phyloP scores from a whole-genome alignment of 2,888 invertebrate species.

The Drosophila silvestris region DNA sequence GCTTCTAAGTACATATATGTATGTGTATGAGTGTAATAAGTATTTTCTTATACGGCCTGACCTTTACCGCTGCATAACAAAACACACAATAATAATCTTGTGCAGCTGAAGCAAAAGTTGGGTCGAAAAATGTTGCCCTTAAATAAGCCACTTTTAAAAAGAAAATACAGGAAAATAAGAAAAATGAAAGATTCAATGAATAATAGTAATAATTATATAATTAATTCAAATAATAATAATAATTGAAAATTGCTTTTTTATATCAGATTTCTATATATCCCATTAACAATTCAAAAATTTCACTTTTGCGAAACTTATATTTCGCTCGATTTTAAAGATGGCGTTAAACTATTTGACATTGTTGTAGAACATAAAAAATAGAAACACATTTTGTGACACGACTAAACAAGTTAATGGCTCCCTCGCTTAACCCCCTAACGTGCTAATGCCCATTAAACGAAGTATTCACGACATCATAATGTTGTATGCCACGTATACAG shows the following conservation, averaged over 20 bases:
- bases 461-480: conserved; percentile 17
- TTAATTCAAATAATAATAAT: not conserved
- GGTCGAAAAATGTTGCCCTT: too few relatives aligned
- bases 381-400: conserved; percentile 5
- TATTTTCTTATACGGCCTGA: not conserved
- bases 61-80: not conserved
- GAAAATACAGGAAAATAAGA: not conserved
- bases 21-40: not conserved
- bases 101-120: not conserved
- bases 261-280: not conserved
- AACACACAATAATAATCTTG: not conserved
- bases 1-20: not conserved
- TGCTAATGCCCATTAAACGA: conserved; percentile 21
- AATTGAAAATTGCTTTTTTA: not conserved
- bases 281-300: not conserved
- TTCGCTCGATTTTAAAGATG: not conserved
- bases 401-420: conserved; percentile 17
- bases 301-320: not conserved
- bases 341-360: conserved; percentile 1
- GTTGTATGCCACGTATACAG: not conserved
- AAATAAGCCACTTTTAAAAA: not conserved
- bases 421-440: conserved; percentile 10
- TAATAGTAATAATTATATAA: not conserved
- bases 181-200: not conserved
- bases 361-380: not conserved